These are phyloP conservation scores for Sebastiscus albofasciatus DNA, from an alignment of 2,797 vertebrate genomes.

Conservation along the genomic window DNA sequence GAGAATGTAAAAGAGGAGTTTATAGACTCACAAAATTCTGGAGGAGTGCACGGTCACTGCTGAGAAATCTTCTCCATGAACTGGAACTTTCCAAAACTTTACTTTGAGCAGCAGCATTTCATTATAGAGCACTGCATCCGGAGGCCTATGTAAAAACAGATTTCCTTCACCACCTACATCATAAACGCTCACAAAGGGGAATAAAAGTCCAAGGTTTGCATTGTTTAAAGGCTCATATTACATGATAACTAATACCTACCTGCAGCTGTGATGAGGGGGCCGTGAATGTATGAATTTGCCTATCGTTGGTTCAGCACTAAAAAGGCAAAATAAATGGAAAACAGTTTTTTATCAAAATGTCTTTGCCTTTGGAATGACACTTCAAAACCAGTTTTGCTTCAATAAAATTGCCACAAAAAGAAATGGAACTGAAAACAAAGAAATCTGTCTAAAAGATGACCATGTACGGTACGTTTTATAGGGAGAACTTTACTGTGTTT, in stretches of 20 bases:
- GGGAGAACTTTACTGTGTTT: background rate
- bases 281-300: background rate
- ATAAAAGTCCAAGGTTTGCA: background rate
- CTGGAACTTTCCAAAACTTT: background rate
- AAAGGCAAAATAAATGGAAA: background rate
- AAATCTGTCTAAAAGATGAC: background rate
- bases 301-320: background rate
- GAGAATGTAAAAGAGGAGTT: background rate
- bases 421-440: background rate
- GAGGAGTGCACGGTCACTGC: background rate
- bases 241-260: background rate
- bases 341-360: background rate
- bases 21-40: background rate
- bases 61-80: background rate
- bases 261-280: background rate
- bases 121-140: background rate
- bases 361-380: background rate
- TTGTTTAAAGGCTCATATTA: background rate
- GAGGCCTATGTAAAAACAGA: background rate
- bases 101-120: background rate
- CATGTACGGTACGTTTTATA: conserved; percentile 23
- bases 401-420: background rate
- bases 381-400: background rate
- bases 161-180: background rate
- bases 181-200: background rate